phyloP scores from a whole-genome alignment of 2,888 invertebrate species.

The Drosophila meridionalis region DNA sequence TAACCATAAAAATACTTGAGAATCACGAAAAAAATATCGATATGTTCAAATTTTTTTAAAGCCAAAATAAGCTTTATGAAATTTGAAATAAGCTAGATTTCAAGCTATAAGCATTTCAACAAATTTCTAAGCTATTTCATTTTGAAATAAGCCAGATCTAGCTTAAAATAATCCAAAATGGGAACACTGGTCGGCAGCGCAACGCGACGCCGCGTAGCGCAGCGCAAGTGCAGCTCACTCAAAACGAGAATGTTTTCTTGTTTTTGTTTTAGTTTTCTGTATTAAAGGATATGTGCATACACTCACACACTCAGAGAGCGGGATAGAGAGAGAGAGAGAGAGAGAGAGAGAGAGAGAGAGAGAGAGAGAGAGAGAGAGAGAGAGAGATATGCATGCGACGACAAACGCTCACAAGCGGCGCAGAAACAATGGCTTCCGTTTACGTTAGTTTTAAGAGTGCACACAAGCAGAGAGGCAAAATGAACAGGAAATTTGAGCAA shows the following conservation, averaged over 20 bases:
- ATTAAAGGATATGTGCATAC: constrained; percentile 55
- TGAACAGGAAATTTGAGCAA: constrained; percentile 64
- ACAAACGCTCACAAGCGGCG: constrained; percentile 15
- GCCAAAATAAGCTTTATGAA: too few relatives aligned
- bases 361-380: neutral
- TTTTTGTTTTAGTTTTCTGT: constrained; percentile 20
- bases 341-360: neutral
- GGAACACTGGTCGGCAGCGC: constrained; percentile 60
- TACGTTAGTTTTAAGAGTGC: constrained; percentile 51
- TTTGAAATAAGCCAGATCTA: too few relatives aligned
- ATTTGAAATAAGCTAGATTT: too few relatives aligned
- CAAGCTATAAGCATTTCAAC: too few relatives aligned
- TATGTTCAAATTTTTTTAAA: too few relatives aligned
- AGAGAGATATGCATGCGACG: neutral
- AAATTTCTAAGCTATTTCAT: too few relatives aligned
- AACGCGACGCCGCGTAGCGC: constrained; percentile 66
- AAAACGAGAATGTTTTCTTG: constrained; percentile 38
- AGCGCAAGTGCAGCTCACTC: constrained; percentile 67
- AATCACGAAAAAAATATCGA: too few relatives aligned
- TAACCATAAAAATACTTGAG: too few relatives aligned
- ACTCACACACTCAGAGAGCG: constrained; percentile 1
- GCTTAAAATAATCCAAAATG: too few relatives aligned
- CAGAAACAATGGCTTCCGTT: constrained; percentile 65
- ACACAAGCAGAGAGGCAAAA: constrained; percentile 36
- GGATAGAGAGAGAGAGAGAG: neutral